Evolutionary conservation across 2,113 vertebrate species (phyloP), one percentile per base, ranked within the genome.

Genomic region (Seriola quinqueradiata): DNA sequence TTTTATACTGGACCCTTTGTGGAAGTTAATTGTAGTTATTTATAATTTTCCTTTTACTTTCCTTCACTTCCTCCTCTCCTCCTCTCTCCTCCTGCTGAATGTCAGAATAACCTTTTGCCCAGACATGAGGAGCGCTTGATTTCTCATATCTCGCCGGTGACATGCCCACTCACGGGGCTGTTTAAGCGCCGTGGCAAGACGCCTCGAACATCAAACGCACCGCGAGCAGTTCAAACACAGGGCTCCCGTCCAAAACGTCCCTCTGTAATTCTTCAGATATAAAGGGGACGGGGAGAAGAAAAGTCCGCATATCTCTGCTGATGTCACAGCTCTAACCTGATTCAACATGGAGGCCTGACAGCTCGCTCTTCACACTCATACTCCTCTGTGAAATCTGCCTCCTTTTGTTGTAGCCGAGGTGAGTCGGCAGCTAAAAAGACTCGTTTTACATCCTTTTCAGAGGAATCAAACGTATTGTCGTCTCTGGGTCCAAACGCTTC

Each of bases 111-210:
- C 83, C 76, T 84, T 81, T 81, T 5, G 64, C 59, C 72, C 81
- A 38, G 81, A 89, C 89, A 83, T 46, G 85, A 88, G 86, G 77
- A 82, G 82, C 28, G 68, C 80, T 88, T 92, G 89, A 91, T 90
- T 87, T 67, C 58, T 74, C 72, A 70, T 66, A 88, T 88, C 79
- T 85, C 3, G 4, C 60, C n/a, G 74, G 46, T 73, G 89, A 75
- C 90, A 83, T 82, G 76, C 65, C 65, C 73, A 13, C 82, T 86
- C 85, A 34, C 11, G 32, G 42, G 66, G 38, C 68, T 63, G 68
- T 82, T 87, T 63, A 69, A 81, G 60, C 3, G 4, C 17, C 17
- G 3, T 59, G 70, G 25, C 25, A 23, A 59, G 75, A 25, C 2
- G 75, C 64, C 50, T 65, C 36, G 1, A 50, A 70, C 84, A 82